phyloP scores from a whole-genome alignment of 2,888 invertebrate genomes.

The Schizaphis graminum region DNA sequence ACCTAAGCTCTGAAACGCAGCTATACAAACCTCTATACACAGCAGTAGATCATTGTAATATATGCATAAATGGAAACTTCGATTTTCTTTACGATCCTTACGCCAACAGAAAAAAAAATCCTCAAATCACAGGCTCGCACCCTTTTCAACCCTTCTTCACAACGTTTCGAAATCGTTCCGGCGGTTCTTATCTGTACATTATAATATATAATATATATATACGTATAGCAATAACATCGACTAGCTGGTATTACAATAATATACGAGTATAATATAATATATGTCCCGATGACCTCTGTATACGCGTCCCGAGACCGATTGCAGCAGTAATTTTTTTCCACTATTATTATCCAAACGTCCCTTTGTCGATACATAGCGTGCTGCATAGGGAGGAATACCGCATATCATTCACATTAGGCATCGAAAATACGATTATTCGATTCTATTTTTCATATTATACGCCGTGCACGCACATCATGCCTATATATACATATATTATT shows the following conservation, averaged over 20 bases:
- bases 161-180: background rate
- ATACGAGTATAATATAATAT: background rate
- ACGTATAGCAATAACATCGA: background rate
- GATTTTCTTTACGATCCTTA: background rate
- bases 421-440: background rate
- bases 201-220: background rate
- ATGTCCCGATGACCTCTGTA: background rate
- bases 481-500: background rate
- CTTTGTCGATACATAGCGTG: slow-evolving; percentile 9
- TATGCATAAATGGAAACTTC: background rate
- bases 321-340: background rate
- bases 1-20: background rate
- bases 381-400: background rate
- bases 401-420: background rate
- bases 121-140: background rate
- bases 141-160: slow-evolving; percentile 14
- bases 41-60: background rate
- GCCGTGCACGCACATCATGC: background rate
- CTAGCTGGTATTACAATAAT: background rate
- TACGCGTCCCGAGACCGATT: background rate
- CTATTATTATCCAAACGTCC: background rate
- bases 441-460: background rate
- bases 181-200: background rate
- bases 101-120: background rate
- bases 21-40: background rate